Evolutionary conservation across 2,797 vertebrate genomes (phyloP), one percentile per base, ranked within the genome.

Genomic region (Harpagifer antarcticus): DNA sequence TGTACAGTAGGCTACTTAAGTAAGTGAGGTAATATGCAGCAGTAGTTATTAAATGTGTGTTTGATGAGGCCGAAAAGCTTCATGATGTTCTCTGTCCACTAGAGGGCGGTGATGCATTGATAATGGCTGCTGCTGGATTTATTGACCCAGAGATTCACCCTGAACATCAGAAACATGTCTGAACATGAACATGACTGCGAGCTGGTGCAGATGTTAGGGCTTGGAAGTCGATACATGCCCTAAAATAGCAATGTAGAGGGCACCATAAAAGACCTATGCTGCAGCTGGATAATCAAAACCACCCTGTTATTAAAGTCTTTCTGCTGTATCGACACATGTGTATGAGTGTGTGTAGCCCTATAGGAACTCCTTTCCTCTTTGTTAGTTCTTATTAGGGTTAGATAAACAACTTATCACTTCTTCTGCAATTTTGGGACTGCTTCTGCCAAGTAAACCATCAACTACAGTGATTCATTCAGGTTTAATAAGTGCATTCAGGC

Each of bases 21-120:
- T 42, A 42, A 64, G 15, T 3, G n/a, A 11, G 3, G 43, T 12
- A 10, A 23, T 8, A 8, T 31, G 23, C 11, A 59, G 7, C 47
- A 10, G n/a, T 5, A 9, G 16, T 23, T 27, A 9, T 47, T 5
- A 10, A 43, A 12, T 53, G 27, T 65, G 20, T 45, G 43, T 40
- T 13, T 16, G 13, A 47, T 60, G n/a, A 44, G 4, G 40, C 1
- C 6, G 11, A 0, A 9, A 6, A 4, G 42, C 0, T 0, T 17
- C 44, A 49, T 71, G 23, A 15, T 55, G 10, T 4, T 7, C 15
- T 47, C 20, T 9, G 3, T 56, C 77, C 84, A 60, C 79, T 77
- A 83, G 87, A 85, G 77, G 84, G 72, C 7, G 33, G 2, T 68
- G 57, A 50, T 81, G 56, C 58, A 79, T 66, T 55, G 52, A 27